Base-by-base conservation (phyloP, 2,888 invertebrate genomes). In the Erebia ligea region DNA sequence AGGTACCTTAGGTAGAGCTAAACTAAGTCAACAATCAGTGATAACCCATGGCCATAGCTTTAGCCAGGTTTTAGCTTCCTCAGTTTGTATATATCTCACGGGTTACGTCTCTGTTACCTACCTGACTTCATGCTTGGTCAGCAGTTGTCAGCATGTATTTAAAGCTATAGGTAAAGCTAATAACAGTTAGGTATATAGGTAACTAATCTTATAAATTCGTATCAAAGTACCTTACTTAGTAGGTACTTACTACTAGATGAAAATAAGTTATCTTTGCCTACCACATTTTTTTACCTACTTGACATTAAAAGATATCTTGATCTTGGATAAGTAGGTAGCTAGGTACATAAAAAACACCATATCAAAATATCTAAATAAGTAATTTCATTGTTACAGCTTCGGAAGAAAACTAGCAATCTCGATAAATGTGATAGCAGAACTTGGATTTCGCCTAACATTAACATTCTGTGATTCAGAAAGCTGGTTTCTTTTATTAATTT, bases 401-500 rank as follows among this genome's bases (percentile, higher is more conserved):
- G 92, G 92, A 75, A 86, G 92, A 81, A 88, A 79, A 78, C 80
- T 73, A 19, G 84, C 87, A 1, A 80, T 89, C 42, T 74, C 79
- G 17, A 78, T 90, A 72, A 81, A 85, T 63, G 73, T 87, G 0
- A 71, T 82, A 56, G 78, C 86, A 1, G 86, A 89, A 69, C 42
- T 87, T 15, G 73, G 79, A 25, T 80, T 91, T 42, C 83, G 86
- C 61, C 71, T 87, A 5, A 79, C 84, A 19, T 76, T 88, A 25
- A 85, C 85, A 13, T 90, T 91, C 74, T 90, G 89, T 75, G 86
- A 89, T 73, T 86, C 90, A 0, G 87, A 87, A 67, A 85, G 84
- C 66, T 92, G 92, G 91, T 92, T 88, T 72, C 84, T 87, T 72
- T 76, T 92, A 9, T 72, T 91, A 19, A 81, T 87, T 19, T 92